Percentiles rank a stretch among this genome's conserved stretches.
Conservation (phyloP, 2,113 vertebrate genomes). For the Ellobius talpinus region DNA sequence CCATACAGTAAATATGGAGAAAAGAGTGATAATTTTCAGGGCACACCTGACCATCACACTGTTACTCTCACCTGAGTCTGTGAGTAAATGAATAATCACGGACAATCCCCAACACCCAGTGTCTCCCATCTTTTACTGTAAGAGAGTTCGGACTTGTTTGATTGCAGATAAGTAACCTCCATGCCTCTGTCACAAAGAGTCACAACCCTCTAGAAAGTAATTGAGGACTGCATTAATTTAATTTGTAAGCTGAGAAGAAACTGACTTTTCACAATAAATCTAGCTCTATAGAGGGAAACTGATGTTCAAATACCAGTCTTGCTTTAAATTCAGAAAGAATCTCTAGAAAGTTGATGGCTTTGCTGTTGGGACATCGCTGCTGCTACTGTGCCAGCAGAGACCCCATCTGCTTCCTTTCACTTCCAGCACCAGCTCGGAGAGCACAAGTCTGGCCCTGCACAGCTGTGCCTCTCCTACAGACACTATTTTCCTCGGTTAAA, state of each 20-base stretch:
- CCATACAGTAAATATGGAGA: neutral
- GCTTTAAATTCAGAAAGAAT: constrained; percentile 54
- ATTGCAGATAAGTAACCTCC: neutral
- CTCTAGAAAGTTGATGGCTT: constrained; percentile 28
- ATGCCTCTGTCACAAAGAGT: neutral
- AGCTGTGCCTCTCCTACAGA: constrained; percentile 51
- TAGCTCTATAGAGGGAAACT: neutral
- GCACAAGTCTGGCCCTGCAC: neutral
- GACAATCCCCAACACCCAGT: constrained; percentile 34
- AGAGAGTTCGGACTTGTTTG: constrained; percentile 21
- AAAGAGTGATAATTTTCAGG: neutral
- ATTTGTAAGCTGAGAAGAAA: constrained; percentile 29
- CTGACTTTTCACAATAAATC: constrained; percentile 14
- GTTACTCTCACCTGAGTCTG: neutral
- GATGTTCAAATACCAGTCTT: neutral
- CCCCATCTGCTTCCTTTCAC: neutral
- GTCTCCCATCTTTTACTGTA: constrained; percentile 27
- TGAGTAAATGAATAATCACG: constrained; percentile 25
- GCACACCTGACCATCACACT: neutral
- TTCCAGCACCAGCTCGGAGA: neutral
- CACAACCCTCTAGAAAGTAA: constrained; percentile 51
- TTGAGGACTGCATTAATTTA: constrained; percentile 23
- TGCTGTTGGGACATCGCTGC: neutral
- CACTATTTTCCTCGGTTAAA: constrained; percentile 40
- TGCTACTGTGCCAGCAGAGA: neutral